Conservation (phyloP, 2,113 vertebrate species). For the Erythrolamprus reginae region DNA sequence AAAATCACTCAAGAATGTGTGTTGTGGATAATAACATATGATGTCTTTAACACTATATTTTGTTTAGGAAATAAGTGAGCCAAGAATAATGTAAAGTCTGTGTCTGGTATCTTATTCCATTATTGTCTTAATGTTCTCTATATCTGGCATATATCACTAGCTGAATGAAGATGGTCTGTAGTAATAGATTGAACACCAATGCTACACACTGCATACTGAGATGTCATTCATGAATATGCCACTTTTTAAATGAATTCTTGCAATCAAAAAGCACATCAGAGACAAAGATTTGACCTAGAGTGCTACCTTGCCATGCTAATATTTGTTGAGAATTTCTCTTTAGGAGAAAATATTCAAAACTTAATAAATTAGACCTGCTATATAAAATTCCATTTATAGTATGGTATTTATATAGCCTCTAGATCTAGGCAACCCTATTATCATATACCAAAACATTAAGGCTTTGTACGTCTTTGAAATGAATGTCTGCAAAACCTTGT, state of each 20-base stretch:
- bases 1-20: neutral
- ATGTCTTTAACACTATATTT: neutral
- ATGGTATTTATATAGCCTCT: neutral
- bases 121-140: neutral
- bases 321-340: neutral
- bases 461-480: neutral
- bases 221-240: neutral
- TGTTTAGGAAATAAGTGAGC: neutral
- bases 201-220: neutral
- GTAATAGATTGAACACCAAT: neutral
- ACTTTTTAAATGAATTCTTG: neutral
- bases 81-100: neutral
- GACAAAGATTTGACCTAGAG: neutral
- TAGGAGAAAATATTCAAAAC: neutral
- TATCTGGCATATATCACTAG: neutral
- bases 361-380: neutral
- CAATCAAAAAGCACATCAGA: neutral
- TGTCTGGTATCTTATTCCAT: neutral
- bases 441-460: neutral
- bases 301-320: neutral
- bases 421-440: neutral
- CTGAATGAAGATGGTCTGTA: neutral
- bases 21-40: too few species aligned
- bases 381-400: neutral
- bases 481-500: neutral